Conservation (phyloP, 2,797 vertebrate genomes). For the Ibycter americanus region DNA sequence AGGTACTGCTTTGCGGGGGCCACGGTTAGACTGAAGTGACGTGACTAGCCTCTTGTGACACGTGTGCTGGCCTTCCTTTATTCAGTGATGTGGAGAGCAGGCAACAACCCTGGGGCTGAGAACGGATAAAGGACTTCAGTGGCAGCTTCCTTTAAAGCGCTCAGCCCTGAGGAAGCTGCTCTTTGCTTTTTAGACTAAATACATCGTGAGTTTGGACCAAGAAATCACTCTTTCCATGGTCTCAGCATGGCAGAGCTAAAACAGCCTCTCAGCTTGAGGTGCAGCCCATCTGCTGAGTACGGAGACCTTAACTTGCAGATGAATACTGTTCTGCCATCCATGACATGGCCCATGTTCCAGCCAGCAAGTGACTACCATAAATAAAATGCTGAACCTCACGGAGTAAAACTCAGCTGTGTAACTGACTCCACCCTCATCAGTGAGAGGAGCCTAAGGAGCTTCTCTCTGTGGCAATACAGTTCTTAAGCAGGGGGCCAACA, state of each 20-base stretch:
- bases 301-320: neutral
- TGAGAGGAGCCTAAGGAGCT: neutral
- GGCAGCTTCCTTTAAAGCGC: neutral
- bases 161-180: neutral
- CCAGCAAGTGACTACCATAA: neutral
- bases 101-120: neutral
- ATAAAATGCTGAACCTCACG: neutral
- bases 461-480: neutral
- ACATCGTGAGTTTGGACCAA: neutral
- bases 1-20: rapidly evolving
- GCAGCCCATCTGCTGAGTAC: neutral
- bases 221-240: neutral
- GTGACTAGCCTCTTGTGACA: too few relatives aligned
- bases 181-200: neutral
- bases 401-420: neutral
- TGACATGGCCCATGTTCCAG: neutral
- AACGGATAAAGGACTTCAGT: neutral
- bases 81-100: neutral
- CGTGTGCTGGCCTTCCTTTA: neutral
- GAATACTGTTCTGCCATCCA: neutral
- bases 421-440: neutral
- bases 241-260: neutral
- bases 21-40: rapidly evolving
- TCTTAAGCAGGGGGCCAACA: neutral
- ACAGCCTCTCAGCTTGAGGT: neutral